phyloP scores from a whole-genome alignment of 2,888 invertebrate species.

The Tiphia femorata region DNA sequence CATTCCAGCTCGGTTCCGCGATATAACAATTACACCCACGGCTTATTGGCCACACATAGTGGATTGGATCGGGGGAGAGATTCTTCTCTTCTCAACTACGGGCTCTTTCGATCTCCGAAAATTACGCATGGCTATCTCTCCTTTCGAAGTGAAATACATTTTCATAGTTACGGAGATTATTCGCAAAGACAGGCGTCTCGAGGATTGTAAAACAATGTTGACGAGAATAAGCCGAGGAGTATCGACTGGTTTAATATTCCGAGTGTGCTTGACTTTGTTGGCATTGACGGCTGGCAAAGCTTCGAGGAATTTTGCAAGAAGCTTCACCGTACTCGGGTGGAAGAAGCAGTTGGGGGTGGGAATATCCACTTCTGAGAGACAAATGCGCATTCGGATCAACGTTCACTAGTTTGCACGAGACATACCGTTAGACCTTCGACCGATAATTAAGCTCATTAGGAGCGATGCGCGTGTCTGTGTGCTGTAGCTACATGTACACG shows the following conservation, averaged over 20 bases:
- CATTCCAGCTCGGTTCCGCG: constrained; percentile 47
- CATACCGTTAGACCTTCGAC: constrained; percentile 4
- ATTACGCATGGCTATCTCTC: too few species aligned
- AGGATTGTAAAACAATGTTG: constrained; percentile 1
- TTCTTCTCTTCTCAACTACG: constrained; percentile 6
- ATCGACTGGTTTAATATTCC: too few species aligned
- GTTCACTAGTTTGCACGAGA: constrained; percentile 22
- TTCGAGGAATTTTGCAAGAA: constrained; percentile 2
- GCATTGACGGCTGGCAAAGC: neutral
- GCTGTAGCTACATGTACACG: constrained; percentile 3
- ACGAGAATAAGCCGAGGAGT: too few species aligned
- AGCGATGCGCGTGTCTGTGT: constrained; percentile 6
- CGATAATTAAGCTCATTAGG: constrained; percentile 28
- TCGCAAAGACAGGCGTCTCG: too few species aligned
- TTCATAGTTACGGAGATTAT: too few species aligned
- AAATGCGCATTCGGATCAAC: constrained; percentile 19
- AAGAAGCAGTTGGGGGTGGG: neutral
- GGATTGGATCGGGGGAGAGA: constrained; percentile 32
- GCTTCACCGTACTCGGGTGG: neutral
- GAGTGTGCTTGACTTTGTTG: neutral
- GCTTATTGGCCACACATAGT: constrained; percentile 45
- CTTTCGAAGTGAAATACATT: too few species aligned
- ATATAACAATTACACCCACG: constrained; percentile 59
- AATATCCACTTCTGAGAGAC: constrained; percentile 14
- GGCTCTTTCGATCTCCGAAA: neutral